Conservation (phyloP, 2,797 vertebrate genomes). For the Fundulus diaphanus region DNA sequence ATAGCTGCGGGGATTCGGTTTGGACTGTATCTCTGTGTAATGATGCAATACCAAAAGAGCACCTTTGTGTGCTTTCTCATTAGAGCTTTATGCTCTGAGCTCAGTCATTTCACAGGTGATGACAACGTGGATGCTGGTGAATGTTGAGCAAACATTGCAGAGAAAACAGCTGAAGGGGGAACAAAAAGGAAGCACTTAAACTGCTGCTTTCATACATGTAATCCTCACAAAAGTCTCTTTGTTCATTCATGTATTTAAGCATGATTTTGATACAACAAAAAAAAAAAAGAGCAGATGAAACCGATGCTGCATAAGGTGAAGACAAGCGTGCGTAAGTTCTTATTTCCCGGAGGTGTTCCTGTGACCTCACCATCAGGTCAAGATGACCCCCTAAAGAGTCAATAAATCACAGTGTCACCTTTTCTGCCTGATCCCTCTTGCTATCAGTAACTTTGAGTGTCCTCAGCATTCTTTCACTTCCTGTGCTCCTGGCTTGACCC, state of each 20-base stretch:
- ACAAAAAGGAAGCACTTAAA: conserved; percentile 26
- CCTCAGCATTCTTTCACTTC: conserved; percentile 82
- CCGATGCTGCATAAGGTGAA: conserved; percentile 24
- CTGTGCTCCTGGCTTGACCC: conserved; percentile 80
- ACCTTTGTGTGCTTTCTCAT: conserved; percentile 79
- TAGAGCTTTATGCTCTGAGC: conserved; percentile 75
- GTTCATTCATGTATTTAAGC: background rate
- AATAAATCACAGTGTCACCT: conserved; percentile 84
- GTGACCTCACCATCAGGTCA: conserved; percentile 76
- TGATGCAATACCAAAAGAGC: conserved; percentile 51
- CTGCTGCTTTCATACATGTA: conserved; percentile 29
- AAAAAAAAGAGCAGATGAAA: background rate
- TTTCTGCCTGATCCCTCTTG: conserved; percentile 65
- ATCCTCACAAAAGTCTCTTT: conserved; percentile 11
- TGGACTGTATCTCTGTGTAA: conserved; percentile 66
- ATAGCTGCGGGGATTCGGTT: conserved; percentile 79
- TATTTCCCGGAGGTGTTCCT: conserved; percentile 60
- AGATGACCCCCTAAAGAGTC: conserved; percentile 77
- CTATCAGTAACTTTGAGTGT: conserved; percentile 82
- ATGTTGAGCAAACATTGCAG: conserved; percentile 80
- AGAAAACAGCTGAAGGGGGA: conserved; percentile 69
- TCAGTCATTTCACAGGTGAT: conserved; percentile 86
- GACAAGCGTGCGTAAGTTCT: conserved; percentile 49
- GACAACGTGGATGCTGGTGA: conserved; percentile 78
- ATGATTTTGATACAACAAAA: background rate